Base-by-base conservation (phyloP, 2,888 invertebrate species). In the Hirtodrosophila trivittata region DNA sequence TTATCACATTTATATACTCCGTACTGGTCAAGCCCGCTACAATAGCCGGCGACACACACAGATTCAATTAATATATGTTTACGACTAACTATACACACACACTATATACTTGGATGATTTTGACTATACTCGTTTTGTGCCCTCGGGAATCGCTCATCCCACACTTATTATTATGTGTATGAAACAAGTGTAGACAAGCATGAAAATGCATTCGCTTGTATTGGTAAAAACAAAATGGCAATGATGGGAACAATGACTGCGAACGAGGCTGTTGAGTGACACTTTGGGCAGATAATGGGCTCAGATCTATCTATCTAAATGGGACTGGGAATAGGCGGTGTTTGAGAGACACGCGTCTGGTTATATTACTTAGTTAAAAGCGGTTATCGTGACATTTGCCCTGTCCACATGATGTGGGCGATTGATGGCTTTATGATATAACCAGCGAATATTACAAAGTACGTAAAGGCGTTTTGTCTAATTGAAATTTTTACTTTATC, bases 1-100 rank as follows among this genome's bases (percentile, higher is more conserved):
- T 69, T 73, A 77, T 78, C 70, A 77, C 63, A 73, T 89, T 88
- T 88, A 88, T 88, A 88, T 86, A 83, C 62, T 47, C n/a, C 43
- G 87, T 84, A 83, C 62, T 50, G 9, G 45, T 49, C 50, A 58
- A 63, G 68, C 72, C 47, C 41, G 12, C 37, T 45, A 80, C 66
- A 84, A 81, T 77, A 83, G 67, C 25, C 50, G 54, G 13, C 6
- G 30, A 13, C 38, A 58, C 49, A 70, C 57, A 49, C 26, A 43
- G 5, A 45, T 38, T 25, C n/a, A 41, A n/a, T 42, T 16, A 9
- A 52, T 10, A 10, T 6, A 14, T 21, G n/a, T n/a, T n/a, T n/a
- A n/a, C n/a, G n/a, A n/a, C n/a, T n/a, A n/a, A n/a, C n/a, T n/a
- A n/a, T n/a, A n/a, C n/a, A n/a, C n/a, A n/a, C n/a, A 25, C 5